These are phyloP conservation scores for Neocrepidodera transversa DNA, from an alignment of 2,888 invertebrate species.

Conservation along the genomic window DNA sequence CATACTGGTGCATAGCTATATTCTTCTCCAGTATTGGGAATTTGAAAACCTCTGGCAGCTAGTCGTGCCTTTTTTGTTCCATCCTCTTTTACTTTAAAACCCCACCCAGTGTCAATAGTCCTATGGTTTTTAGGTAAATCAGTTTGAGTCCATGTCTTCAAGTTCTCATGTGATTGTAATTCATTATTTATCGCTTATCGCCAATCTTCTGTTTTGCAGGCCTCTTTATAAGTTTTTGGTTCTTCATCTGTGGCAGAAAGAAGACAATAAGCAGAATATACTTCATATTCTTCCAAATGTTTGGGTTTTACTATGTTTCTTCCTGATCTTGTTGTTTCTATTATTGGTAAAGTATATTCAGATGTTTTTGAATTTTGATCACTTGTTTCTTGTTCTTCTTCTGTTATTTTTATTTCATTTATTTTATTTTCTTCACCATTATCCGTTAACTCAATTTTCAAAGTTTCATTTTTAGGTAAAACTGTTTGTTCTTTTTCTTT, in stretches of 20 bases:
- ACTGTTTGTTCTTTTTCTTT: too few species aligned
- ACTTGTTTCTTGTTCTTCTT: too few species aligned
- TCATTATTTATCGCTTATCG: neutral
- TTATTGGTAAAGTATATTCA: too few species aligned
- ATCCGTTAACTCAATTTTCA: too few species aligned
- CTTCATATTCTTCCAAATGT: neutral
- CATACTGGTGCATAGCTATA: too few species aligned
- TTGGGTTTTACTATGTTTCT: conserved; percentile 7
- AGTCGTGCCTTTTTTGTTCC: neutral
- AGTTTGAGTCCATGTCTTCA: too few species aligned
- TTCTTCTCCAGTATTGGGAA: too few species aligned
- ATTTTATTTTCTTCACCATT: too few species aligned
- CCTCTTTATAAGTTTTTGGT: neutral
- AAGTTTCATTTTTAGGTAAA: too few species aligned
- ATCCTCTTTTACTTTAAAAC: neutral
- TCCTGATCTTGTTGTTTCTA: neutral
- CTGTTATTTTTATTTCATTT: too few species aligned
- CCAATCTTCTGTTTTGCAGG: neutral
- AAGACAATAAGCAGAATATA: conserved; percentile 14
- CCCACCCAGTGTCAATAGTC: too few species aligned
- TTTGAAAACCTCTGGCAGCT: neutral
- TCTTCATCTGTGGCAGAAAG: neutral
- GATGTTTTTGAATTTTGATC: too few species aligned
- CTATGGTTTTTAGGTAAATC: neutral
- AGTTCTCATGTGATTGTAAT: neutral